Base-by-base conservation (phyloP, 1,140 invertebrate genomes). In the Plectrocnemia conspersa region DNA sequence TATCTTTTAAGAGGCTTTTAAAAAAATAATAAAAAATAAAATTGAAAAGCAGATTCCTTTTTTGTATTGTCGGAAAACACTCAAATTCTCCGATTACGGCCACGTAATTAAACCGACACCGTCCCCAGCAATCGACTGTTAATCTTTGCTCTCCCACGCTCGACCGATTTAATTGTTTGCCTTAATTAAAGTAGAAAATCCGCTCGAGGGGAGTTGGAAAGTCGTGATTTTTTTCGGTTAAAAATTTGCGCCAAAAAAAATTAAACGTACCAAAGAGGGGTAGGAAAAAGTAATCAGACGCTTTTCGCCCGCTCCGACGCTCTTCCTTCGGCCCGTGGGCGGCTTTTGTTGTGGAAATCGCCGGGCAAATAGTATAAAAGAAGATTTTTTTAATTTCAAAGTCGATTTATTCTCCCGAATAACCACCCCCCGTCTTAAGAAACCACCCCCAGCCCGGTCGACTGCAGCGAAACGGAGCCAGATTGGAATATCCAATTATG, bases 161-260 rank as follows among this genome's bases (percentile, higher is more conserved):
- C 38, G 46, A 46, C 44, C 33, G 59, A 57, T 61, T 61, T 61
- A 61, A 61, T 61, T 61, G 59, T 61, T 61, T 61, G 59, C 42
- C 57, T 61, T 61, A 61, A 61, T 61, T 61, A 61, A 61, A 61
- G 52, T 19, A 45, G 42, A 27, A 16, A 15, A 13, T 24, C 4
- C 15, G 32, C n/a, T 15, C 6, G 15, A 21, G 27, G 5, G 35
- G 35, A 40, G n/a, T n/a, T n/a, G n/a, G n/a, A 50, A 50, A 50
- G 27, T 52, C 33, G 21, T 42, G 22, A 42, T 54, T 48, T 54
- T 45, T 19, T 52, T 52, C 36, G 10, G 18, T 38, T 40, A 24
- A 29, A 40, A 38, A 55, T 21, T 47, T n/a, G n/a, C n/a, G n/a
- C n/a, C n/a, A n/a, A n/a, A n/a, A n/a, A n/a, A n/a, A n/a, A n/a